Evolutionary conservation across 2,113 vertebrate species (phyloP).

Genomic region (Triplophysa rosa): DNA sequence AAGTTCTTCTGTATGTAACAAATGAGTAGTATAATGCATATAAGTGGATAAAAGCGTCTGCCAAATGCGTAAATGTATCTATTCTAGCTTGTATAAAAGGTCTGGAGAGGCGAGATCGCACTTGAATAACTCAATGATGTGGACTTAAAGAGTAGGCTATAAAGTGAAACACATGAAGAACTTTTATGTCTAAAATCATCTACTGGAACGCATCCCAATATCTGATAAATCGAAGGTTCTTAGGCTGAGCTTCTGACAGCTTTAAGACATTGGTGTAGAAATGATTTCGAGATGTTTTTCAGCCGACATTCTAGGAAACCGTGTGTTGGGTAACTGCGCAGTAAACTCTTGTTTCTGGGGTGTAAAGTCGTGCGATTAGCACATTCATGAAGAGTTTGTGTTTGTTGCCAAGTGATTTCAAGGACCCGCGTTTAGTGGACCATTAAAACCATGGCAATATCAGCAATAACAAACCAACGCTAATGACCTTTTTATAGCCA

Average conservation of each 20-base stretch:
- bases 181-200: conserved; percentile 65
- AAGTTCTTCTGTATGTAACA: too few relatives aligned
- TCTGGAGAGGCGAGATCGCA: neutral
- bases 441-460: conserved; percentile 1
- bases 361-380: too few relatives aligned
- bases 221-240: neutral
- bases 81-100: too few relatives aligned
- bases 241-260: conserved; percentile 37
- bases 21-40: too few relatives aligned
- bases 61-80: too few relatives aligned
- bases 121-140: neutral
- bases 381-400: neutral
- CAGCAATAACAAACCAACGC: neutral
- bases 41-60: too few relatives aligned
- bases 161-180: conserved; percentile 51
- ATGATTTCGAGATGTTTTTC: conserved; percentile 3
- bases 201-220: conserved; percentile 46
- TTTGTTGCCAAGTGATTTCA: conserved; percentile 26
- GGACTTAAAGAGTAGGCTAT: conserved; percentile 50
- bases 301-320: neutral
- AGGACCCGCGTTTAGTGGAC: neutral
- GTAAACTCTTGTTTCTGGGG: neutral
- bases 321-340: neutral
- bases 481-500: neutral
- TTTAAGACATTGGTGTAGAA: conserved; percentile 44